Evolutionary conservation across 2,888 invertebrate species (phyloP).

Genomic region (Therioaphis trifolii): DNA sequence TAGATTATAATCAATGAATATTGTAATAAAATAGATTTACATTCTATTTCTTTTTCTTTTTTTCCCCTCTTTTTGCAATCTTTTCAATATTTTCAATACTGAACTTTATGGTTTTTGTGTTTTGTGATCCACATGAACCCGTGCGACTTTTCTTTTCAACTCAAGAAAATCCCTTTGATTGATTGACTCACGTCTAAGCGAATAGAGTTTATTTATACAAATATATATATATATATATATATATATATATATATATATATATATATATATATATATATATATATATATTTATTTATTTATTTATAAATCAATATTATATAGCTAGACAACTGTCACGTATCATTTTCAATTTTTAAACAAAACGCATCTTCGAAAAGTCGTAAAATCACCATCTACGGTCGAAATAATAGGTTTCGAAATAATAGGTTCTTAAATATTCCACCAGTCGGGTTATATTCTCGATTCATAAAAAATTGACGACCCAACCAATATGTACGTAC

Average conservation of each 20-base stretch:
- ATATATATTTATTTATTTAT: too few species aligned
- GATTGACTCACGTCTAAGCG: neutral
- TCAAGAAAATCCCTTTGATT: neutral
- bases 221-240: too few species aligned
- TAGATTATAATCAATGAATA: too few species aligned
- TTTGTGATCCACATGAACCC: neutral
- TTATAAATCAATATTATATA: too few species aligned
- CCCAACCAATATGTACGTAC: too few species aligned
- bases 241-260: too few species aligned
- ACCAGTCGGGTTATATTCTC: too few species aligned
- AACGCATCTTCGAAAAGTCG: neutral
- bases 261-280: too few species aligned
- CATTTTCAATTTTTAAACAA: neutral
- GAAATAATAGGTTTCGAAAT: neutral
- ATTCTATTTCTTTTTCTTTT: too few species aligned
- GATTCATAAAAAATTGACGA: too few species aligned
- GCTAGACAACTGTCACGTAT: neutral
- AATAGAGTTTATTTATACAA: neutral
- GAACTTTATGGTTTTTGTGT: neutral
- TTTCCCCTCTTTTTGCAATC: too few species aligned
- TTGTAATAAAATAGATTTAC: too few species aligned
- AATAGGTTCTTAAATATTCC: neutral
- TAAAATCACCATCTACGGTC: neutral
- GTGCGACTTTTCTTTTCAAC: neutral
- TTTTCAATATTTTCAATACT: neutral